phyloP scores from a whole-genome alignment of 2,888 invertebrate genomes.

The Mythimna loreyi region DNA sequence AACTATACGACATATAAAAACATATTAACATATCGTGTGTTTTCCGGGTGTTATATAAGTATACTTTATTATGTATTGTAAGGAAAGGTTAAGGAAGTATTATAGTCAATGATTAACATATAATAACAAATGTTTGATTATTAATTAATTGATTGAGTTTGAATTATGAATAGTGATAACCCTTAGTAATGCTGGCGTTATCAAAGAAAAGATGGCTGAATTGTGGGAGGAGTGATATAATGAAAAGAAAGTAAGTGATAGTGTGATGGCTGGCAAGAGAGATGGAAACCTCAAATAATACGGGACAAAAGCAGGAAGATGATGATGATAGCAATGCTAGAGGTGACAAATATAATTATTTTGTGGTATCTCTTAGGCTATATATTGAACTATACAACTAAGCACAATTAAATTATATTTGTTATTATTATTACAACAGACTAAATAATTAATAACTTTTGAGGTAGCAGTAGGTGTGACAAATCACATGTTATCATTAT shows the following conservation, averaged over 20 bases:
- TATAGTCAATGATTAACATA: not conserved
- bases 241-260: too few species aligned
- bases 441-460: not conserved
- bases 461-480: not conserved
- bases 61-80: not conserved
- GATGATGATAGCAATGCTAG: too few species aligned
- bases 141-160: not conserved
- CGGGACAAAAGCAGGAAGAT: too few species aligned
- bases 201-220: too few species aligned
- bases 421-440: too few species aligned
- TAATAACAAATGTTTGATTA: not conserved
- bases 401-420: too few species aligned
- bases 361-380: not conserved
- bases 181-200: not conserved
- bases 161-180: not conserved
- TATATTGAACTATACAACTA: not conserved
- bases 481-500: not conserved
- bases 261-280: too few species aligned
- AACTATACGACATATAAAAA: not conserved
- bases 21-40: not conserved
- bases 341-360: not conserved
- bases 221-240: too few species aligned
- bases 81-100: conserved; percentile 14
- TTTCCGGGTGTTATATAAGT: conserved; percentile 27
- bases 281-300: too few species aligned